Evolutionary conservation across 2,888 invertebrate species (phyloP).

Genomic region (Ametastegia equiseti): DNA sequence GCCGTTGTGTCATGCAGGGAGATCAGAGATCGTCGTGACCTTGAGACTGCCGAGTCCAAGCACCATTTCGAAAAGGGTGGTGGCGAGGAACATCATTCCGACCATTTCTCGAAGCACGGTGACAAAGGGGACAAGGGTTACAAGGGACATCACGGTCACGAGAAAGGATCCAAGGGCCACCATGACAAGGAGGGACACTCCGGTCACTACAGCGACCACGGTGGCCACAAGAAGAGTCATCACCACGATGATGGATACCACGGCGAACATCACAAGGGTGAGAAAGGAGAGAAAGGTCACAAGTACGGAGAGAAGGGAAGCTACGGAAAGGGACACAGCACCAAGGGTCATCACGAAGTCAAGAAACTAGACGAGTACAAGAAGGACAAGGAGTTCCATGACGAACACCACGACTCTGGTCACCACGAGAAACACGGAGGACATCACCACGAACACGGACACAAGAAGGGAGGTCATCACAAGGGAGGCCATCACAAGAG

Average conservation of each 20-base stretch:
- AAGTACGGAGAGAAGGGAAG: constrained; percentile 84
- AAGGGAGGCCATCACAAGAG: constrained; percentile 90
- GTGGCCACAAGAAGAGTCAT: constrained; percentile 81
- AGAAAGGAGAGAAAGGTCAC: constrained; percentile 83
- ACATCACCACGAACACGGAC: constrained; percentile 87
- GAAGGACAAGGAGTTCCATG: constrained; percentile 92
- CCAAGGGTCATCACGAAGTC: constrained; percentile 91
- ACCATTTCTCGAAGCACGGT: constrained; percentile 82
- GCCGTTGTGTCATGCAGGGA: constrained; percentile 76
- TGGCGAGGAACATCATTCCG: constrained; percentile 82
- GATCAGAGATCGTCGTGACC: constrained; percentile 77
- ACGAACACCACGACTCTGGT: constrained; percentile 89
- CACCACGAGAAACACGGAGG: constrained; percentile 90
- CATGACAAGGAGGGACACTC: constrained; percentile 84
- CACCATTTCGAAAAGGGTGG: constrained; percentile 80
- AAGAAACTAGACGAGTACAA: constrained; percentile 92
- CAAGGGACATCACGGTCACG: constrained; percentile 83
- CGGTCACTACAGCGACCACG: constrained; percentile 81
- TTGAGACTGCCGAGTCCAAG: constrained; percentile 77
- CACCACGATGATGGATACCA: constrained; percentile 83
- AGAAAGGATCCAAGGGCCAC: constrained; percentile 85
- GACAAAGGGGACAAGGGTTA: constrained; percentile 86
- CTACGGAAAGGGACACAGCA: constrained; percentile 91
- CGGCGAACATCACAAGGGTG: constrained; percentile 81
- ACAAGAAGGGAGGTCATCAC: constrained; percentile 89